Evolutionary conservation across 1,140 invertebrate species (phyloP).

Genomic region (Muscidifurax raptorellus): DNA sequence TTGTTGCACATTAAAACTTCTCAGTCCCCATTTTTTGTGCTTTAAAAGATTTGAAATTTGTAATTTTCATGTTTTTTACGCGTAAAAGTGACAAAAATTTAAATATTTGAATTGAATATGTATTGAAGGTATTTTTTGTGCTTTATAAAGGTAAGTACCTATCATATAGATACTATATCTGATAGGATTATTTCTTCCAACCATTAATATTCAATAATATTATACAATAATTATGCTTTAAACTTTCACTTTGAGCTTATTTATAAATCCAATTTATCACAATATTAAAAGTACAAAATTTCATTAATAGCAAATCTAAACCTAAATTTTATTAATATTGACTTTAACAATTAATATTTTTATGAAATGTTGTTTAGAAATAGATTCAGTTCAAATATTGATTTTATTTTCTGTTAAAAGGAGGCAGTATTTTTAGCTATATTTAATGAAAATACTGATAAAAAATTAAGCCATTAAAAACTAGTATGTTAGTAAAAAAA

Average conservation of each 20-base stretch:
- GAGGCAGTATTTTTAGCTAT: conserved; percentile 30
- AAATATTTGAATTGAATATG: neutral
- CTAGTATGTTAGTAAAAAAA: neutral
- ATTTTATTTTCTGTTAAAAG: conserved; percentile 20
- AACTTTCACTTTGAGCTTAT: neutral
- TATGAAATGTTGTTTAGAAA: conserved; percentile 9
- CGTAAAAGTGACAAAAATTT: neutral
- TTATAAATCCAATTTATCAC: conserved; percentile 42
- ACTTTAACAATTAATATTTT: conserved; percentile 33
- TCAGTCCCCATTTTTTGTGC: too few relatives aligned
- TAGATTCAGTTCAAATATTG: conserved; percentile 31
- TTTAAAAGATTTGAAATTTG: neutral
- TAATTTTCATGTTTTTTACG: conserved; percentile 11
- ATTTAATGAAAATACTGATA: neutral
- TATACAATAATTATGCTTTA: conserved; percentile 8
- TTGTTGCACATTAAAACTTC: neutral
- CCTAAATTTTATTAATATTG: conserved; percentile 35
- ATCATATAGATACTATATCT: neutral
- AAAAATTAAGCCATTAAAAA: neutral
- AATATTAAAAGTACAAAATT: conserved; percentile 48
- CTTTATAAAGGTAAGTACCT: neutral
- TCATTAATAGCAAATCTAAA: conserved; percentile 11
- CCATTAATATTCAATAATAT: conserved; percentile 29
- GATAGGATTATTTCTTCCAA: conserved; percentile 25
- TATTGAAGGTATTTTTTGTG: neutral